Percentiles rank a stretch among this genome's conserved stretches.
phyloP scores from a whole-genome alignment of 1,140 invertebrate species.

The Calephelis virginiensis region DNA sequence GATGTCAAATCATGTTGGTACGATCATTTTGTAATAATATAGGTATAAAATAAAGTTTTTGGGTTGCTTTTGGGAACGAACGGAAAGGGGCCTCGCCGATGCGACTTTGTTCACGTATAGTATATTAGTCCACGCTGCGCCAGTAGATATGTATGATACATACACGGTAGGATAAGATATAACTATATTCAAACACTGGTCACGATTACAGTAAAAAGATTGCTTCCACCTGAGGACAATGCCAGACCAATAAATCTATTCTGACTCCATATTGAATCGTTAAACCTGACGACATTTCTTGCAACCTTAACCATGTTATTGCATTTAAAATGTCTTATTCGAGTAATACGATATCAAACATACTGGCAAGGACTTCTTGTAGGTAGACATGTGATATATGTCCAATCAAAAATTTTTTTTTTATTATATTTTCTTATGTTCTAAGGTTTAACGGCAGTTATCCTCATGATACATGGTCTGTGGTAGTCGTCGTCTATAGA shows the following conservation, averaged over 20 bases:
- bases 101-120: too few relatives aligned
- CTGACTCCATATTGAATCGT: conserved; percentile 18
- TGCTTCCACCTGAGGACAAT: conserved; percentile 10
- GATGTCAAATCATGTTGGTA: too few relatives aligned
- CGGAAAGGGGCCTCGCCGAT: too few relatives aligned
- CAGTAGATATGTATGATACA: too few relatives aligned
- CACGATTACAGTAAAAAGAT: conserved; percentile 3
- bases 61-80: too few relatives aligned
- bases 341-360: conserved; percentile 27
- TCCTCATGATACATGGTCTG: too few relatives aligned
- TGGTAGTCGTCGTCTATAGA: too few relatives aligned
- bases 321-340: conserved; percentile 31
- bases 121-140: too few relatives aligned
- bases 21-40: too few relatives aligned
- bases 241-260: conserved; percentile 15
- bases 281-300: conserved; percentile 22
- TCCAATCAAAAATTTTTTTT: background rate
- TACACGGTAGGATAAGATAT: background rate
- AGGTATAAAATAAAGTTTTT: too few relatives aligned
- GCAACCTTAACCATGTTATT: conserved; percentile 26
- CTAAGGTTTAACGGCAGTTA: too few relatives aligned
- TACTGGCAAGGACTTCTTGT: background rate
- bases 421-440: background rate
- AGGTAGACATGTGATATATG: background rate
- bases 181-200: background rate